Evolutionary conservation across 1,140 invertebrate species (phyloP), one percentile per base, ranked within the genome.

Genomic region (Cylas formicarius): DNA sequence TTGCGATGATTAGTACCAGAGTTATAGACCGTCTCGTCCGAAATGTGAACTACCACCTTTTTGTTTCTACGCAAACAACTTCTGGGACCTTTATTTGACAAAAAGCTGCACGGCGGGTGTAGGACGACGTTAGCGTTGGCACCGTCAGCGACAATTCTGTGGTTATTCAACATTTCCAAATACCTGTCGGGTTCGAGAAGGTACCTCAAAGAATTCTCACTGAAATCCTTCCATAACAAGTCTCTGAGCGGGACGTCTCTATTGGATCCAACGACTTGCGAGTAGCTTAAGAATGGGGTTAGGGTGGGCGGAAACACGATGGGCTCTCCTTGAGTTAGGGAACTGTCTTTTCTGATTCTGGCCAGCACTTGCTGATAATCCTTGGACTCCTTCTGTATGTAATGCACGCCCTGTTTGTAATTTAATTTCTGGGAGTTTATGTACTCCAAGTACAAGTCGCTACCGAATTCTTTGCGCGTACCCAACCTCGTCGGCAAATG

Each of bases 401-500:
- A 27, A 32, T 53, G 47, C 7, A 8, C 35, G 10, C 27, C 28
- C 28, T 33, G 23, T 33, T 44, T 50, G 29, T 40, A 48, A 2
- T 42, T 18, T 7, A 43, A 35, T 16, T 43, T 34, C 24, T 56
- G 51, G 2, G 18, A 42, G 17, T 50, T 46, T 4, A 56, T 34
- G 34, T 57, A 60, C 9, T 44, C 27, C 8, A 57, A 21, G 29
- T 52, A 55, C 11, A 34, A 13, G 28, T 49, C 48, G 34, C 54
- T 52, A 35, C 50, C 26, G 16, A 53, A 24, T 10, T 50, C 41
- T 5, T 47, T 28, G 3, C 44, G 33, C n/a, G 47, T 27, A 11
- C 22, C 22, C n/a, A 42, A 11, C 21, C 32, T 10, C 9, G 76
- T 74, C 13, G 72, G 74, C 50, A 70, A 72, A 57, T 78, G 76